These are phyloP conservation scores for Synaphobranchus kaupii DNA, from an alignment of 2,797 vertebrate genomes.

Conservation along the genomic window DNA sequence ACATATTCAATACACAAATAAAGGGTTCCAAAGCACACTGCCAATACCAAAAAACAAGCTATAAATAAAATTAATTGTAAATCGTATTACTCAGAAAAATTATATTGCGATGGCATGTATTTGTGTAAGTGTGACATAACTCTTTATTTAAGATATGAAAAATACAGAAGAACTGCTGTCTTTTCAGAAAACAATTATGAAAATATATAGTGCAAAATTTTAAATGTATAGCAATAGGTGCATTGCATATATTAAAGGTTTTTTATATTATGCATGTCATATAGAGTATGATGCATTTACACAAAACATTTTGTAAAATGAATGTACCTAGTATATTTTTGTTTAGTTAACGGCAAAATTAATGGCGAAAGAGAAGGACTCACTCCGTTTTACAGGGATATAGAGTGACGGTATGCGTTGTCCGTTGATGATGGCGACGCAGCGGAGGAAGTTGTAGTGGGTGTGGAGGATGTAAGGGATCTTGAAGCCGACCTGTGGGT, in stretches of 20 bases:
- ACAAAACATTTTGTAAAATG: too few species aligned
- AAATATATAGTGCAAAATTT: too few species aligned
- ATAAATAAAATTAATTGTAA: background rate
- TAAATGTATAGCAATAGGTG: too few species aligned
- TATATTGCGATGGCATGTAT: background rate
- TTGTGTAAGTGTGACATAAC: background rate
- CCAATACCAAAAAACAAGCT: background rate
- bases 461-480: conserved; percentile 60
- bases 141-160: background rate
- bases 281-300: too few species aligned
- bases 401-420: conserved; percentile 57
- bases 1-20: background rate
- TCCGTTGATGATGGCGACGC: conserved; percentile 60
- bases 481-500: conserved; percentile 81
- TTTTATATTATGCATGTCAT: too few species aligned
- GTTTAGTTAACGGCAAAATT: background rate
- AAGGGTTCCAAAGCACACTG: background rate
- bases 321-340: too few species aligned
- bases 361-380: conserved; percentile 56
- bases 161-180: background rate
- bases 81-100: background rate
- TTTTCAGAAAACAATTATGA: too few species aligned
- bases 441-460: conserved; percentile 58
- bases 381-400: conserved; percentile 68
- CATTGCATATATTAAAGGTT: too few species aligned